Evolutionary conservation across 2,797 vertebrate genomes (phyloP), one percentile per base, ranked within the genome.

Genomic region (Gymnothorax reevesii): DNA sequence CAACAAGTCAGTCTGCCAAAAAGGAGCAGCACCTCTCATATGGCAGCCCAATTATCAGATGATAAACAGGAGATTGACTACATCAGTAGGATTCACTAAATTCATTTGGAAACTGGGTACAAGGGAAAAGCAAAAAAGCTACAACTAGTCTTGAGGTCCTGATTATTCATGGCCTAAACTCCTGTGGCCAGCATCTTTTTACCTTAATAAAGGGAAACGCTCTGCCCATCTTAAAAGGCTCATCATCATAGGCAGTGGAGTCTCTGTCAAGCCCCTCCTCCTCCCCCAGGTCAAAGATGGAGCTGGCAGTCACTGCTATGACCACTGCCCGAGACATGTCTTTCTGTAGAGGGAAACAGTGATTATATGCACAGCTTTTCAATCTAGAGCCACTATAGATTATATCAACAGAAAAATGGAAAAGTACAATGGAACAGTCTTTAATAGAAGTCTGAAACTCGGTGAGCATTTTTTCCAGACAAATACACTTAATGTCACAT

Each of bases 181-280:
- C 33, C 33, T 2, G 9, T 55, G 52, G 17, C 8, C 10, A 4
- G 10, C n/a, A 17, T 2, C 54, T 57, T 15, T 10, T 20, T 85
- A 94, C 95, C 94, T 95, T 94, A 64, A 97, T 90, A 85, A 97
- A 95, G 0, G 95, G 82, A 10, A 96, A 95, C 8, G 96, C 96
- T 0, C 92, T 88, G 12, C 96, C 95, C 6, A 55, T 89, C 80
- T 79, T 55, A 27, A 95, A 89, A 22, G 91, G 91, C 0, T 91
- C 92, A 20, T 91, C 89, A 64, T 92, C 90, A 49, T 92, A 91
- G 71, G 84, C 85, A 22, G 88, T 85, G 88, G 94, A 93, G 8
- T 92, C 82, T 86, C 84, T 86, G 87, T 93, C 92, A 0, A 94
- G 89, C 12, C 92, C 86, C 42, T 93, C 92, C n/a, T 92, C 93